A percentile compares a stretch with the other conserved stretches of the same genome.
phyloP scores from a whole-genome alignment of 2,113 vertebrate genomes.

The Myrmecobius fasciatus region DNA sequence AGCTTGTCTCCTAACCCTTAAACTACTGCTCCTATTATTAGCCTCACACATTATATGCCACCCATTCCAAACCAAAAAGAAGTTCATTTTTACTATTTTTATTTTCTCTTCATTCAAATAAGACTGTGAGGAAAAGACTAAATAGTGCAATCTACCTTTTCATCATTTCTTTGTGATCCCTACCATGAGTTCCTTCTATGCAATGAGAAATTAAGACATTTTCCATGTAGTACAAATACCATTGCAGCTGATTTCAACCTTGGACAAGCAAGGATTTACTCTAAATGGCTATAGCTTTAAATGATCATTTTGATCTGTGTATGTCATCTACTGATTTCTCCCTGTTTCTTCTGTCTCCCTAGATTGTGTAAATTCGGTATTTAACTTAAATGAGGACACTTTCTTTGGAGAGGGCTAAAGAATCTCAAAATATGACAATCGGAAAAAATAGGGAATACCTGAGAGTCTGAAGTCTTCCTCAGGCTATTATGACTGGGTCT shows the following conservation, averaged over 20 bases:
- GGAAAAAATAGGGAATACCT: neutral
- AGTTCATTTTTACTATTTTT: neutral
- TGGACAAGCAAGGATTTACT: neutral
- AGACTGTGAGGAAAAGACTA: neutral
- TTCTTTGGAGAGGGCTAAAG: neutral
- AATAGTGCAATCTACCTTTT: too few species aligned
- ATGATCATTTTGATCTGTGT: neutral
- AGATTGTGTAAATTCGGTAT: too few species aligned
- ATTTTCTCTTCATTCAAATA: neutral
- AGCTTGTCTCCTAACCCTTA: neutral
- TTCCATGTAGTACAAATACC: too few species aligned
- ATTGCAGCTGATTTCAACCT: too few species aligned
- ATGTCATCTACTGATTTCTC: neutral
- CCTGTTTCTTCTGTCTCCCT: neutral
- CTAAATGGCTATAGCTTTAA: neutral
- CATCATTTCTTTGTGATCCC: too few species aligned
- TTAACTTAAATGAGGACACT: neutral
- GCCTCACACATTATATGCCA: neutral
- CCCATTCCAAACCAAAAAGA: neutral
- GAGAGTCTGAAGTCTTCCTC: neutral
- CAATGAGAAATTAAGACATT: too few species aligned
- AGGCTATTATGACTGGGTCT: neutral
- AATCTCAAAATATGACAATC: neutral
- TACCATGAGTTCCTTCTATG: too few species aligned
- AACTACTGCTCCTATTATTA: neutral